phyloP scores from a whole-genome alignment of 2,113 vertebrate genomes.

The Neogale vison region DNA sequence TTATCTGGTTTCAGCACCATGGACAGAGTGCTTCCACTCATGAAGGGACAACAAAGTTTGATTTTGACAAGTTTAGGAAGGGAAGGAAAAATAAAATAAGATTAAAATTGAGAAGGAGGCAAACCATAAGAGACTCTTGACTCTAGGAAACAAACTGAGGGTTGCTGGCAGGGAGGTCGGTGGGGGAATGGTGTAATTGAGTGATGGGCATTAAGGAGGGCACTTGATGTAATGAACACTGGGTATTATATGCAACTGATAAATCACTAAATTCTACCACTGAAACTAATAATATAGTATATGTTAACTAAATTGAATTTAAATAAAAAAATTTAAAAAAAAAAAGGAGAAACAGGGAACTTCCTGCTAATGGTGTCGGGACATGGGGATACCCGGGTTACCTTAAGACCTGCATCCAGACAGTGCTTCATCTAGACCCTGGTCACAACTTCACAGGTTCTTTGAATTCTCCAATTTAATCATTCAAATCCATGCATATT shows the following conservation, averaged over 20 bases:
- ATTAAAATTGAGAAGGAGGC: not conserved
- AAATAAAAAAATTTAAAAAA: not conserved
- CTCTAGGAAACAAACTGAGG: not conserved
- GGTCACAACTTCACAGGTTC: not conserved
- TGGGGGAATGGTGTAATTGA: not conserved
- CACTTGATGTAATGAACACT: not conserved
- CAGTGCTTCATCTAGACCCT: not conserved
- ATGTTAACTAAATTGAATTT: not conserved
- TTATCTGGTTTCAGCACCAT: constrained; percentile 34
- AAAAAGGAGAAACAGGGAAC: not conserved
- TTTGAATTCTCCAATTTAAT: not conserved
- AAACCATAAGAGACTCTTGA: not conserved
- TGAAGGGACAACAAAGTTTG: not conserved
- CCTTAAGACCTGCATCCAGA: not conserved
- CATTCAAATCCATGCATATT: constrained; percentile 34
- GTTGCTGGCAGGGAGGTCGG: not conserved
- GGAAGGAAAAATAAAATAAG: not conserved
- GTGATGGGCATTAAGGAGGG: not conserved
- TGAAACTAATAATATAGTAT: not conserved
- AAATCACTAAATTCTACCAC: not conserved
- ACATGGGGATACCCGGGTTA: not conserved
- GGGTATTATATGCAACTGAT: not conserved
- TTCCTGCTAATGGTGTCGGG: not conserved
- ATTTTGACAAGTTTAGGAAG: not conserved
- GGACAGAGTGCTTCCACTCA: not conserved